phyloP scores from a whole-genome alignment of 2,113 vertebrate genomes.

The Leptosomus discolor region DNA sequence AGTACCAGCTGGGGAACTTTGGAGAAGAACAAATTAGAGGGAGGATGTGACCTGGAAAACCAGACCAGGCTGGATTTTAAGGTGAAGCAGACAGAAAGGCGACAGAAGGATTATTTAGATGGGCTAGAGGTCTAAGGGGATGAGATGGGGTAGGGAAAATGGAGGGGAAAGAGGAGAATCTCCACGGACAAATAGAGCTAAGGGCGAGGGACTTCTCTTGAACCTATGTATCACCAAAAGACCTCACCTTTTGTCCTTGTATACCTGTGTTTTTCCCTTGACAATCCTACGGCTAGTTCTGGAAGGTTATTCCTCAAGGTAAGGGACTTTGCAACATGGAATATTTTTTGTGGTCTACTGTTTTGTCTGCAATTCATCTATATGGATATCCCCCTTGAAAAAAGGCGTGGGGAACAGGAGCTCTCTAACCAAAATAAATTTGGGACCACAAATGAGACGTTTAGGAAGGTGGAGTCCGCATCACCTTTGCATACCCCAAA shows the following conservation, averaged over 20 bases:
- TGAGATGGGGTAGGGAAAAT: neutral
- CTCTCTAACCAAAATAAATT: neutral
- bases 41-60: neutral
- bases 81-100: neutral
- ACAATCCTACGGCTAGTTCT: neutral
- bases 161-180: neutral
- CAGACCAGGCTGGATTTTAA: neutral
- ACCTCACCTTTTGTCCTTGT: neutral
- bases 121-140: neutral
- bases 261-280: neutral
- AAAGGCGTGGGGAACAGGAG: neutral
- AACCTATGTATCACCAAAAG: fast-evolving
- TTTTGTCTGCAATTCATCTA: neutral
- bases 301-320: fast-evolving
- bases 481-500: neutral
- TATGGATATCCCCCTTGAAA: neutral
- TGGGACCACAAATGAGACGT: neutral
- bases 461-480: neutral
- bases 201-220: neutral
- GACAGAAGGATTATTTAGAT: neutral
- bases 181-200: neutral
- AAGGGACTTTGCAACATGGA: neutral
- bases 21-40: neutral
- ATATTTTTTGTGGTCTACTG: neutral
- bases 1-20: neutral